These are phyloP conservation scores for Tubulanus polymorphus DNA, from an alignment of 2,888 invertebrate genomes.

Conservation along the genomic window DNA sequence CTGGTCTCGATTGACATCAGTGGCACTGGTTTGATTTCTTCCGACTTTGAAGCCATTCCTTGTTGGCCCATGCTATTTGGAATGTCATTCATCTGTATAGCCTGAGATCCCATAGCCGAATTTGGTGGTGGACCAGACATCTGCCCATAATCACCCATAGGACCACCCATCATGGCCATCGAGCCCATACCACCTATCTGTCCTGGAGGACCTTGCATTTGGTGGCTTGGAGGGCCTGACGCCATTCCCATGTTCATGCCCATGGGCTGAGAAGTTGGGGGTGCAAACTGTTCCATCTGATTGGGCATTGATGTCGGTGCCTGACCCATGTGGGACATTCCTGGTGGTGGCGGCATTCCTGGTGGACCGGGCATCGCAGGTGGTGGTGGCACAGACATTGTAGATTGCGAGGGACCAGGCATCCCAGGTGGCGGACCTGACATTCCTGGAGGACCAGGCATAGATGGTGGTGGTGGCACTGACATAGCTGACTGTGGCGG, in stretches of 20 bases:
- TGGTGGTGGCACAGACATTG: neutral
- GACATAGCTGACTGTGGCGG: slow-evolving; percentile 3
- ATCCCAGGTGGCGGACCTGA: slow-evolving; percentile 5
- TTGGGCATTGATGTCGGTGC: neutral
- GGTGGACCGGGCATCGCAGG: slow-evolving; percentile 8
- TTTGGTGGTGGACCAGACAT: no score
- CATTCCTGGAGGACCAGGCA: slow-evolving; percentile 12
- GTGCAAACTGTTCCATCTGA: no score
- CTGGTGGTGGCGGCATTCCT: no score
- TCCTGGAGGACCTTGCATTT: slow-evolving; percentile 3
- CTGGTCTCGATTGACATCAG: slow-evolving; percentile 4
- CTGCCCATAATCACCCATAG: no score
- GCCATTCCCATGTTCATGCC: no score
- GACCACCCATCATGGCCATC: no score
- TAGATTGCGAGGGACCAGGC: no score
- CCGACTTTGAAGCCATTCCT: neutral
- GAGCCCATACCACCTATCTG: slow-evolving; percentile 10
- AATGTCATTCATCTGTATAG: no score
- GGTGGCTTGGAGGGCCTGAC: slow-evolving; percentile 6
- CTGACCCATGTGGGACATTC: neutral
- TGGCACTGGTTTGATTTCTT: neutral
- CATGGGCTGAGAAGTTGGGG: no score
- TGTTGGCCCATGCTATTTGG: no score
- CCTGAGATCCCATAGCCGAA: no score
- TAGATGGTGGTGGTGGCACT: slow-evolving; percentile 6